phyloP scores from a whole-genome alignment of 2,797 vertebrate genomes.

The Myotis vivesi region DNA sequence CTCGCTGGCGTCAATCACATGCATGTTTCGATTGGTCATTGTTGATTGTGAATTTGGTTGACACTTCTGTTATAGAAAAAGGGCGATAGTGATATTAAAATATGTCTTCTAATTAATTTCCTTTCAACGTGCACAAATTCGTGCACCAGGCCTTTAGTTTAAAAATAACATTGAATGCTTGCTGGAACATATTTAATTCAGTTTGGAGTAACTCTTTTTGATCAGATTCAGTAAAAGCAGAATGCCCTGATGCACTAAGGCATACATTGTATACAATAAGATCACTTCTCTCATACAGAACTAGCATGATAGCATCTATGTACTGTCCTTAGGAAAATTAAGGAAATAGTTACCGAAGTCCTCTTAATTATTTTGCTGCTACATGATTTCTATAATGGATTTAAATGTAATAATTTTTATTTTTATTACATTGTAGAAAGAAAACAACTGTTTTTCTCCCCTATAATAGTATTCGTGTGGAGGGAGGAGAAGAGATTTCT shows the following conservation, averaged over 20 bases:
- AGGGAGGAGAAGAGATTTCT: not conserved
- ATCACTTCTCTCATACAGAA: not conserved
- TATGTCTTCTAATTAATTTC: too few relatives aligned
- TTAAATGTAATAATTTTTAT: not conserved
- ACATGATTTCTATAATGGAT: not conserved
- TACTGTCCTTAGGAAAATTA: not conserved
- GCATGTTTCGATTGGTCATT: too few relatives aligned
- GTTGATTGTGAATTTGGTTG: too few relatives aligned
- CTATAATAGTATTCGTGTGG: not conserved
- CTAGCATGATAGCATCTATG: not conserved
- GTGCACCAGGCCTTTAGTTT: not conserved
- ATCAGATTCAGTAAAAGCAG: not conserved
- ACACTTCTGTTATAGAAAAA: too few relatives aligned
- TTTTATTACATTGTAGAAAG: not conserved
- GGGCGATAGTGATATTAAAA: too few relatives aligned
- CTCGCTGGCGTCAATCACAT: too few relatives aligned
- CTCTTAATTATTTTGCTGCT: not conserved
- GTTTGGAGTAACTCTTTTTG: not conserved
- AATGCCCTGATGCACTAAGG: not conserved
- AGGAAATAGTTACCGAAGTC: not conserved
- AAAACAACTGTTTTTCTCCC: not conserved
- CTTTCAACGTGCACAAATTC: too few relatives aligned
- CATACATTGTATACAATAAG: not conserved
- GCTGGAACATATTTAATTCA: not conserved
- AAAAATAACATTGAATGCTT: not conserved